These are phyloP conservation scores for Hartigia nigra DNA, from an alignment of 2,888 invertebrate species.

Conservation along the genomic window DNA sequence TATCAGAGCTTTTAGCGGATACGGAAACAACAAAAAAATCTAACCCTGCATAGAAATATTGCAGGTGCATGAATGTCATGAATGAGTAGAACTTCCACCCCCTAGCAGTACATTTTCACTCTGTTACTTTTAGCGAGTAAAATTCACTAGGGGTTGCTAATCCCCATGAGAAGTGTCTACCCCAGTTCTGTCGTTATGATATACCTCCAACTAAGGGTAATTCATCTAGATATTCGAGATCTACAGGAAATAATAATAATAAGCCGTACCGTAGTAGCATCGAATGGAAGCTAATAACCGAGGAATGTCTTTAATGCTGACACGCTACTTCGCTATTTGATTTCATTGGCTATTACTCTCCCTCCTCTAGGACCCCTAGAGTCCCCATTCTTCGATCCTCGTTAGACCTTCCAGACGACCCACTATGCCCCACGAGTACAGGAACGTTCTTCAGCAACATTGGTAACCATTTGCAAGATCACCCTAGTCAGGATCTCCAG, in stretches of 20 bases:
- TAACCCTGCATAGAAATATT: constrained; percentile 30
- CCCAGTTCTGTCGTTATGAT: neutral
- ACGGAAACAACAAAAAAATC: constrained; percentile 42
- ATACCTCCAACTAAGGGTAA: neutral
- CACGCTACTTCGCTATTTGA: neutral
- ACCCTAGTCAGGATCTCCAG: constrained; percentile 32
- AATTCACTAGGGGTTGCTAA: neutral
- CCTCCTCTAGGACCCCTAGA: neutral
- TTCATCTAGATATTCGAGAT: neutral
- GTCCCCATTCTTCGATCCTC: neutral
- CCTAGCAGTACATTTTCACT: neutral
- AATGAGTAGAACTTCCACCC: constrained; percentile 1
- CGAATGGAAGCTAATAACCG: constrained; percentile 47
- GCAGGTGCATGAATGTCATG: neutral
- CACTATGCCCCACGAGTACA: neutral
- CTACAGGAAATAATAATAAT: neutral
- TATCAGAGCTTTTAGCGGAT: constrained; percentile 64
- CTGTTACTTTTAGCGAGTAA: neutral
- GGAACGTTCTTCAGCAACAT: constrained; percentile 55
- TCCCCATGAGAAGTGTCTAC: neutral
- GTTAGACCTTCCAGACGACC: neutral
- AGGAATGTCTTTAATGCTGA: constrained; percentile 57
- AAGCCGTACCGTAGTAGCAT: neutral
- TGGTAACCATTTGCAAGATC: constrained; percentile 61
- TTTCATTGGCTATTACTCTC: neutral